Percentiles rank a stretch among this genome's conserved stretches.
Evolutionary conservation across 2,113 vertebrate species (phyloP).

Genomic region (Dicrurus megarhynchus): DNA sequence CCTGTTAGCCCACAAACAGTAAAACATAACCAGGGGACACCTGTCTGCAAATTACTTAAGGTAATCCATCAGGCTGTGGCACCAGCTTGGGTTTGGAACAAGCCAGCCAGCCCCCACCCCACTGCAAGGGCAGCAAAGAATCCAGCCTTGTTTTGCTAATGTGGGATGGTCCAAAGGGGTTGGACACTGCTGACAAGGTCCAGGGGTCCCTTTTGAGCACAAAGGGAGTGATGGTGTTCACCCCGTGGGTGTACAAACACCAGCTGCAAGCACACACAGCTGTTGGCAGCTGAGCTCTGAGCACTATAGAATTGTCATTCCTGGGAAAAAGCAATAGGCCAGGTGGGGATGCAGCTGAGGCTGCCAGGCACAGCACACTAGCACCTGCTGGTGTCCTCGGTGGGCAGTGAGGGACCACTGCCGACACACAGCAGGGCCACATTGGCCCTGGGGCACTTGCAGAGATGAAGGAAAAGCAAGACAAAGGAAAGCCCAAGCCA

Average conservation of each 20-base stretch:
- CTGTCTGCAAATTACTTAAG: neutral
- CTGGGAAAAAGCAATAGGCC: neutral
- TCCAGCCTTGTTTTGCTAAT: neutral
- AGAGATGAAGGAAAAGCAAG: neutral
- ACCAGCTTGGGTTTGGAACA: neutral
- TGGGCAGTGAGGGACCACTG: neutral
- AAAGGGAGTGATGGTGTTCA: rapidly evolving
- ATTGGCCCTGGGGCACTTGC: neutral
- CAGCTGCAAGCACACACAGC: neutral
- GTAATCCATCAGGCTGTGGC: rapidly evolving
- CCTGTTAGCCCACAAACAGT: neutral
- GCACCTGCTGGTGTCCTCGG: rapidly evolving
- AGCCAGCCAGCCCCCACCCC: neutral
- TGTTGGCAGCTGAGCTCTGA: neutral
- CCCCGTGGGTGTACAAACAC: rapidly evolving
- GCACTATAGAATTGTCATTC: neutral
- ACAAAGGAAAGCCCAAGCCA: neutral
- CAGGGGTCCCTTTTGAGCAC: neutral
- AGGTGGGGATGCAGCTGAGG: neutral
- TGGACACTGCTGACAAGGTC: neutral
- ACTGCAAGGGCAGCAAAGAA: neutral
- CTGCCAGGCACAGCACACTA: neutral
- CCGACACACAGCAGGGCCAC: neutral
- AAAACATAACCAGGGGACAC: neutral
- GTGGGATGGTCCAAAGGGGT: neutral